A percentile compares a stretch with the other conserved stretches of the same genome.
phyloP scores from a whole-genome alignment of 2,797 vertebrate genomes.

The Anguilla megastoma region DNA sequence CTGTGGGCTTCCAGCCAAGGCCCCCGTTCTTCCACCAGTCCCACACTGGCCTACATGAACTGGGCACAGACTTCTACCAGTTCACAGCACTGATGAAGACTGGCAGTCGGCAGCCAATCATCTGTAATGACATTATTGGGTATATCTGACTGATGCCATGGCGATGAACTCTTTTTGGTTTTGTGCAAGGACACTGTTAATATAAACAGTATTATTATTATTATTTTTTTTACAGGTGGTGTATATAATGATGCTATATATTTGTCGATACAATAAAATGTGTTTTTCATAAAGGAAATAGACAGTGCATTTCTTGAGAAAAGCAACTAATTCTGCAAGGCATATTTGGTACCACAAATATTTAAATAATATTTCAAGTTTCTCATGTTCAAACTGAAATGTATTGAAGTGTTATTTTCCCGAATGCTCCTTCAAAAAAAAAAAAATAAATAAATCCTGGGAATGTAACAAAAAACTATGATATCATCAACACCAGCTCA shows the following conservation, averaged over 20 bases:
- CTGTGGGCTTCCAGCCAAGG: conserved; percentile 76
- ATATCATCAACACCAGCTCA: neutral
- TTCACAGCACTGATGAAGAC: conserved; percentile 90
- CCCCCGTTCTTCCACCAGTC: conserved; percentile 89
- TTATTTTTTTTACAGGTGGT: neutral
- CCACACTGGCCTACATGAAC: conserved; percentile 81
- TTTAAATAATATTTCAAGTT: neutral
- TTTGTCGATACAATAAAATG: conserved; percentile 22
- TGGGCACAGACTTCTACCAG: conserved; percentile 80
- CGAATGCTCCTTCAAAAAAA: neutral
- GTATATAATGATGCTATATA: conserved; percentile 22
- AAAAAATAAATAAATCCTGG: neutral
- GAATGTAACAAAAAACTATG: neutral
- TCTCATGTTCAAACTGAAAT: neutral
- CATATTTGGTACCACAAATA: neutral
- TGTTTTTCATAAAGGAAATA: neutral
- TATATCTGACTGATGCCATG: conserved; percentile 79
- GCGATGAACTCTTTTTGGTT: neutral
- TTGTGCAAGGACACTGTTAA: neutral
- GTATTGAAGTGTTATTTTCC: neutral
- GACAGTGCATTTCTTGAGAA: neutral
- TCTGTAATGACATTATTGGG: conserved; percentile 91
- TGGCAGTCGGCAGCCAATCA: conserved; percentile 94
- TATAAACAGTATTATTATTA: neutral
- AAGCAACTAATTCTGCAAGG: neutral